Percentiles rank a stretch among this genome's conserved stretches.
phyloP scores from a whole-genome alignment of 2,888 invertebrate genomes.

The Chymomyza amoena region DNA sequence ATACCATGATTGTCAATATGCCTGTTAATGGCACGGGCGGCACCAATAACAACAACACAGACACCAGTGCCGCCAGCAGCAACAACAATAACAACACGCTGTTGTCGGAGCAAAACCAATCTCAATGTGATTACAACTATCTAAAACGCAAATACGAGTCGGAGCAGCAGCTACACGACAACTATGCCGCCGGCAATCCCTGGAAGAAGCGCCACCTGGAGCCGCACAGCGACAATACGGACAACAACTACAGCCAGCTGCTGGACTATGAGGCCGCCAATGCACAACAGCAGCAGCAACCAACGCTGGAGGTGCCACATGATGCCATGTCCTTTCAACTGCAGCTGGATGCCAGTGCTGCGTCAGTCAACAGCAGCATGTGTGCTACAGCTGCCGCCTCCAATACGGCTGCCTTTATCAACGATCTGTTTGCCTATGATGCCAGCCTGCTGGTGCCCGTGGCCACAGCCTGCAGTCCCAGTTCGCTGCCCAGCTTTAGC shows the following conservation, averaged over 20 bases:
- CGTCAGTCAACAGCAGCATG: background rate
- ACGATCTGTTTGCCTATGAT: slow-evolving; percentile 76
- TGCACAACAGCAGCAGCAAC: slow-evolving; percentile 2
- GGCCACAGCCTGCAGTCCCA: slow-evolving; percentile 26
- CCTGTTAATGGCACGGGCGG: slow-evolving; percentile 52
- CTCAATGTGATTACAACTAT: slow-evolving; percentile 70
- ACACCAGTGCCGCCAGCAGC: slow-evolving; percentile 5
- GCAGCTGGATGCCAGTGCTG: slow-evolving; percentile 42
- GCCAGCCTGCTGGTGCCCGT: slow-evolving; percentile 71
- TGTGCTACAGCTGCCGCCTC: slow-evolving; percentile 1
- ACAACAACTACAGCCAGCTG: background rate
- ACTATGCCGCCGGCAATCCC: slow-evolving; percentile 38
- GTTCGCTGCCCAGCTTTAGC: slow-evolving; percentile 40
- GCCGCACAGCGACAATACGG: background rate
- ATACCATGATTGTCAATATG: slow-evolving; percentile 72
- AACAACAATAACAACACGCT: slow-evolving; percentile 32
- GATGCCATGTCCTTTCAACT: slow-evolving; percentile 55
- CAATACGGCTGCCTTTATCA: slow-evolving; percentile 62
- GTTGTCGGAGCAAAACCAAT: slow-evolving; percentile 33
- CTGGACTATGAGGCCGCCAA: slow-evolving; percentile 45
- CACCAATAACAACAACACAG: slow-evolving; percentile 10
- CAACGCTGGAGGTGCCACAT: slow-evolving; percentile 6
- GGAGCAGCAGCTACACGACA: slow-evolving; percentile 34
- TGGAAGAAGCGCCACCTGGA: slow-evolving; percentile 72
- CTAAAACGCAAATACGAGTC: slow-evolving; percentile 74